Percentiles rank a stretch among this genome's conserved stretches.
These are phyloP conservation scores for Mastomys natalensis DNA, from an alignment of 2,113 vertebrate species.

Conservation along the genomic window DNA sequence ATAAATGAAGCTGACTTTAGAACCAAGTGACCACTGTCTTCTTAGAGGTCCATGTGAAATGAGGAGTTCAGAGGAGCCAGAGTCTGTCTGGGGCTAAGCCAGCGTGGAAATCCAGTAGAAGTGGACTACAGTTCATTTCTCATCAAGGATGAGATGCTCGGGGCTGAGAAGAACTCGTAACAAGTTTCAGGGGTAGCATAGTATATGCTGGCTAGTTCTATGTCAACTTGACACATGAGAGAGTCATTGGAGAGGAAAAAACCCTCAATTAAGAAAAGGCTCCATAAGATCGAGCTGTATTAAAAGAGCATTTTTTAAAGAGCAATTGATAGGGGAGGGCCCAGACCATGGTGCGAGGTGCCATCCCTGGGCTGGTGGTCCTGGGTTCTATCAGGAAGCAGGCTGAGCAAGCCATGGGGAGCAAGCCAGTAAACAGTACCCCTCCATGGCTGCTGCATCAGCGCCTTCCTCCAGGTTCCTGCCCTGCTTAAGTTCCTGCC, in stretches of 20 bases:
- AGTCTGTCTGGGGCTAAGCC: not conserved
- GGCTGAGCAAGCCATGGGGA: not conserved
- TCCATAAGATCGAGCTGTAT: not conserved
- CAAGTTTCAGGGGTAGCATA: not conserved
- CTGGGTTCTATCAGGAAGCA: not conserved
- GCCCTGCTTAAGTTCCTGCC: no score
- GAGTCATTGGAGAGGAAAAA: not conserved
- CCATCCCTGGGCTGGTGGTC: not conserved
- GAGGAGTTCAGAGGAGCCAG: not conserved
- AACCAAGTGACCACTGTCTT: not conserved
- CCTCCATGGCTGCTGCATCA: not conserved
- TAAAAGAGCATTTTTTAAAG: not conserved
- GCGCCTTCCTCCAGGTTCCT: not conserved
- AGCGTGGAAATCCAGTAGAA: not conserved
- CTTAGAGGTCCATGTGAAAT: not conserved
- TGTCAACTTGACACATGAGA: not conserved
- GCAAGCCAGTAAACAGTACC: not conserved
- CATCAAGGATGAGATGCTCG: not conserved
- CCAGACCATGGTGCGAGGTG: not conserved
- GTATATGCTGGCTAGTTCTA: not conserved
- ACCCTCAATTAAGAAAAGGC: not conserved
- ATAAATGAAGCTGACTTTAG: not conserved
- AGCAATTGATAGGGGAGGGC: not conserved
- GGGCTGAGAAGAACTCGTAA: not conserved
- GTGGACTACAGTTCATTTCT: not conserved